These are phyloP conservation scores for Elephantulus edwardii DNA, from an alignment of 2,113 vertebrate genomes.

Conservation along the genomic window DNA sequence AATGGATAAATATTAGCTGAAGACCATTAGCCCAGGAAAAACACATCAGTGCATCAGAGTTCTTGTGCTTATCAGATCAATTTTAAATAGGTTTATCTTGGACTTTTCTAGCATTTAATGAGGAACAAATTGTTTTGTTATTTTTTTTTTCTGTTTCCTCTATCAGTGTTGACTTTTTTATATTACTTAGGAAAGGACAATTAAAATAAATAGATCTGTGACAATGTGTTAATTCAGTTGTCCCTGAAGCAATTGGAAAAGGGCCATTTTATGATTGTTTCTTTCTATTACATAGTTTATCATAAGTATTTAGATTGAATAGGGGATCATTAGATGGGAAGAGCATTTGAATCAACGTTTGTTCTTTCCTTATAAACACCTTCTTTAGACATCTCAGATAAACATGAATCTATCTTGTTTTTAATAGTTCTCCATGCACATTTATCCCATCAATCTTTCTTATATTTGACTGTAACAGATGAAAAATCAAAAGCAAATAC, in stretches of 20 bases:
- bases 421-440: background rate
- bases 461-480: no score
- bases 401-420: background rate
- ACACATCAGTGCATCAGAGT: conserved; percentile 81
- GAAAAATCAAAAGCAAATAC: no score
- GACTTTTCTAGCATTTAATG: conserved; percentile 83
- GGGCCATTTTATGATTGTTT: conserved; percentile 71
- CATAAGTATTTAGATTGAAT: conserved; percentile 62
- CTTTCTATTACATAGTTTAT: conserved; percentile 73
- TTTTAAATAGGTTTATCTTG: conserved; percentile 86
- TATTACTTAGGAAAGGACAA: conserved; percentile 73
- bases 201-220: conserved; percentile 81
- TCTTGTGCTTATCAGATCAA: conserved; percentile 84
- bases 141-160: conserved; percentile 77
- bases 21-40: conserved; percentile 83
- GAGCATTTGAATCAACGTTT: background rate
- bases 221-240: conserved; percentile 76
- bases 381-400: background rate
- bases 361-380: background rate
- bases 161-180: conserved; percentile 80
- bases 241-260: conserved; percentile 69
- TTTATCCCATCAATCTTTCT: background rate
- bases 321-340: background rate
- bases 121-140: conserved; percentile 78
- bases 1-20: conserved; percentile 86